Evolutionary conservation across 2,113 vertebrate species (phyloP).

Genomic region (Scomber scombrus): DNA sequence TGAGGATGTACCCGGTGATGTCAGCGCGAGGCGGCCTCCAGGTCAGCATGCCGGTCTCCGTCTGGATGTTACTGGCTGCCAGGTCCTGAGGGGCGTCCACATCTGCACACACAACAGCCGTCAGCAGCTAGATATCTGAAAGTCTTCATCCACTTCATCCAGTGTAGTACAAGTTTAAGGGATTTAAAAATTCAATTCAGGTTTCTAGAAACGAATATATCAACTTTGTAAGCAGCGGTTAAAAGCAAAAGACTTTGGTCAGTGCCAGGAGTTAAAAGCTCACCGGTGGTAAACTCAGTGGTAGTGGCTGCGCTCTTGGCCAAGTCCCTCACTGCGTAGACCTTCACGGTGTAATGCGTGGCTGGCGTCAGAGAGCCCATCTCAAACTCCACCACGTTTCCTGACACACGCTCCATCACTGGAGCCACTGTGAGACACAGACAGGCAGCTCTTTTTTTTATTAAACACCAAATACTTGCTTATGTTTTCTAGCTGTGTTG

Average conservation of each 20-base stretch:
- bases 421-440: conserved; percentile 83
- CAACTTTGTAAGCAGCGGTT: neutral
- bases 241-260: too few relatives aligned
- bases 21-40: conserved; percentile 92
- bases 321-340: conserved; percentile 90
- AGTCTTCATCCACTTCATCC: too few relatives aligned
- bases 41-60: conserved; percentile 90
- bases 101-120: conserved; percentile 78
- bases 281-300: conserved; percentile 94
- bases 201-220: neutral
- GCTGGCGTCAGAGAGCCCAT: conserved; percentile 90
- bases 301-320: conserved; percentile 89
- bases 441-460: conserved; percentile 8
- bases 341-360: conserved; percentile 89
- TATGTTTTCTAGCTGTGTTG: too few relatives aligned
- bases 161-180: neutral
- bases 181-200: neutral
- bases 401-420: conserved; percentile 90
- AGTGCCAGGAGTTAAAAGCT: neutral
- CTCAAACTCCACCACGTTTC: conserved; percentile 93
- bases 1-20: conserved; percentile 93
- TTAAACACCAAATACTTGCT: too few relatives aligned
- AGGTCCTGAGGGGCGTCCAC: conserved; percentile 93
- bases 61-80: conserved; percentile 90
- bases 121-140: neutral